Evolutionary conservation across 2,113 vertebrate species (phyloP).

Genomic region (Ceratotherium simum): DNA sequence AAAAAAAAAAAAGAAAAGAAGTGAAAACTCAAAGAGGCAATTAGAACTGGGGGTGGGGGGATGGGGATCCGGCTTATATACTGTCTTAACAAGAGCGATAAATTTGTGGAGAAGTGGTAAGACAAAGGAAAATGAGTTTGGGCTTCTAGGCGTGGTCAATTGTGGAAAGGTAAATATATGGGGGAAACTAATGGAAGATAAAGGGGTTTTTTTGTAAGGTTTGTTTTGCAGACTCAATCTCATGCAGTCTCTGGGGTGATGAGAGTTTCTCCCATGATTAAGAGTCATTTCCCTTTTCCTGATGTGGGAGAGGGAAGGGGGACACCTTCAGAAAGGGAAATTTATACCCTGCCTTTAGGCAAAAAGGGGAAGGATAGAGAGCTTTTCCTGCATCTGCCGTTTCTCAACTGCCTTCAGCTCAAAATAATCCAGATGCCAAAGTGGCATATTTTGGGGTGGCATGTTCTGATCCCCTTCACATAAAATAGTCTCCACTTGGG

Average conservation of each 20-base stretch:
- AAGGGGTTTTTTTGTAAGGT: background rate
- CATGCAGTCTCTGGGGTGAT: background rate
- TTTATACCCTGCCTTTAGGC: background rate
- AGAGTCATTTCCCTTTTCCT: background rate
- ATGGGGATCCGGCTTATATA: background rate
- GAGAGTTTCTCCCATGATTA: background rate
- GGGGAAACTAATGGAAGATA: background rate
- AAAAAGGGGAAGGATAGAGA: background rate
- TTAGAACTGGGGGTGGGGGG: background rate
- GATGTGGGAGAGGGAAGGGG: background rate
- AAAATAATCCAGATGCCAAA: background rate
- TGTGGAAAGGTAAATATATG: background rate
- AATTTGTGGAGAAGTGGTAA: background rate
- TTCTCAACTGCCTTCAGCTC: background rate
- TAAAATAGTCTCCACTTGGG: background rate
- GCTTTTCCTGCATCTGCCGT: background rate
- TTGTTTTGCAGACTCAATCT: background rate
- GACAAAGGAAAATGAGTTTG: background rate
- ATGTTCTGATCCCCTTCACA: background rate
- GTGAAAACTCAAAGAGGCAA: background rate
- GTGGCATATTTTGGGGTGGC: background rate
- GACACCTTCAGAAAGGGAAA: background rate
- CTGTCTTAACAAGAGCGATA: background rate
- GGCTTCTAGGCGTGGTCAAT: background rate
- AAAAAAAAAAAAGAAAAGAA: background rate